Base-by-base conservation (phyloP, 2,113 vertebrate genomes). In the Dasyornis broadbenti region DNA sequence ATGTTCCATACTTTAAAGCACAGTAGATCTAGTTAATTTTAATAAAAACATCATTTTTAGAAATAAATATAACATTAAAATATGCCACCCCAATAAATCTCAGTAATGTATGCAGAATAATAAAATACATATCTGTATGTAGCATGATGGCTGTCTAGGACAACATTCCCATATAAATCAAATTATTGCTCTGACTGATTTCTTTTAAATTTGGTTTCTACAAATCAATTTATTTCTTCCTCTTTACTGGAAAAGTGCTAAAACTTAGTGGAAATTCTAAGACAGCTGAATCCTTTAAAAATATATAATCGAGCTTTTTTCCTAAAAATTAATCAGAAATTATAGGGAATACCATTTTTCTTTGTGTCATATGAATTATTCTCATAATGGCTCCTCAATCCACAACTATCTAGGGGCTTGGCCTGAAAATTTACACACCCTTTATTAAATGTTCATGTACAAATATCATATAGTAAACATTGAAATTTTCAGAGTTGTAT, bases 31-130 rank as follows among this genome's bases (percentile, higher is more conserved):
- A 97, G 77, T 96, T 96, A 95, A 93, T 94, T 97, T 95, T 88
- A 89, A 96, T 97, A 26, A 87, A 95, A 97, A 97, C 54, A 90
- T 95, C 2, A 61, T 96, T 97, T 97, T 85, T 33, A 71, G 94
- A 96, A 97, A 95, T 85, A 96, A 97, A 94, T 86, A 83, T 70
- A 96, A 91, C 94, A 94, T 60, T 86, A 97, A 97, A 97, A 70
- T 94, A 95, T 77, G 70, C 86, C 87, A 92, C 76, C 72, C 94
- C 80, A 97, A 81, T 95, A 94, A 89, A 77, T 97, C 71, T 96
- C 86, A 88, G 79, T 94, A 93, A 87, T 75, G 37, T 83, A 91
- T 78, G 95, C 88, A 89, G 86, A 97, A 96, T 86, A 96, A 92
- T 81, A 80, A 96, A 84, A 77, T 90, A 37, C 26, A 73, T 93